Evolutionary conservation across 2,888 invertebrate genomes (phyloP).

Genomic region (Hyppa rectilinea): DNA sequence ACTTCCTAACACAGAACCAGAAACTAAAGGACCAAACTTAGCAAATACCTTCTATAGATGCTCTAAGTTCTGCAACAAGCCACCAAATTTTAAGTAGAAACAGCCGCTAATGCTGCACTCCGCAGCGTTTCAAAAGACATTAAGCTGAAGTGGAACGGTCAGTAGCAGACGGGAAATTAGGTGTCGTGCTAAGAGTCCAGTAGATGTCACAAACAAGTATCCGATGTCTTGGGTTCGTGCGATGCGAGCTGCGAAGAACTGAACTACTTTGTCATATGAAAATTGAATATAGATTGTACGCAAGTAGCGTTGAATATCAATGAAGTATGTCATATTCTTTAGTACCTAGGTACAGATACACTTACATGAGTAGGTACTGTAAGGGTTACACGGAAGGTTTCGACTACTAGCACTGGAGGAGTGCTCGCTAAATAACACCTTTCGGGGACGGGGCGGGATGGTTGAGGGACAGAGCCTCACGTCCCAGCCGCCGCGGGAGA

Average conservation of each 20-base stretch:
- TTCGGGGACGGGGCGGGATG: too few relatives aligned
- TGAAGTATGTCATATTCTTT: neutral
- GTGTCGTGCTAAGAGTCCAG: neutral
- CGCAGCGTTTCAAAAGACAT: slow-evolving; percentile 12
- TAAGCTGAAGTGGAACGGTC: slow-evolving; percentile 19
- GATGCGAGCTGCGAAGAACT: neutral
- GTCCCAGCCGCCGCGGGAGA: too few relatives aligned
- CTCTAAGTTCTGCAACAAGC: neutral
- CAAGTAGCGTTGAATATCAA: slow-evolving; percentile 17
- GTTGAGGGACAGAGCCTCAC: too few relatives aligned
- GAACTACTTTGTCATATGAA: slow-evolving; percentile 3
- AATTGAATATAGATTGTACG: slow-evolving; percentile 20
- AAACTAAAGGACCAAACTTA: neutral
- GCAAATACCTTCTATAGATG: neutral
- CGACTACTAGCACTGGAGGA: too few relatives aligned
- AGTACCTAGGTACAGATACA: too few relatives aligned
- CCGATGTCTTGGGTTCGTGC: neutral
- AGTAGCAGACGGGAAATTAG: neutral
- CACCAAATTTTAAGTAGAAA: slow-evolving; percentile 2
- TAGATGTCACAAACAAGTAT: neutral
- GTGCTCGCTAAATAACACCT: too few relatives aligned
- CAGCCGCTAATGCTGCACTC: neutral
- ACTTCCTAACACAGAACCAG: neutral
- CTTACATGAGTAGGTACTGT: too few relatives aligned
- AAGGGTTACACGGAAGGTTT: too few relatives aligned